These are phyloP conservation scores for Drosophila meridionalis DNA, from an alignment of 2,888 invertebrate genomes.

Conservation along the genomic window DNA sequence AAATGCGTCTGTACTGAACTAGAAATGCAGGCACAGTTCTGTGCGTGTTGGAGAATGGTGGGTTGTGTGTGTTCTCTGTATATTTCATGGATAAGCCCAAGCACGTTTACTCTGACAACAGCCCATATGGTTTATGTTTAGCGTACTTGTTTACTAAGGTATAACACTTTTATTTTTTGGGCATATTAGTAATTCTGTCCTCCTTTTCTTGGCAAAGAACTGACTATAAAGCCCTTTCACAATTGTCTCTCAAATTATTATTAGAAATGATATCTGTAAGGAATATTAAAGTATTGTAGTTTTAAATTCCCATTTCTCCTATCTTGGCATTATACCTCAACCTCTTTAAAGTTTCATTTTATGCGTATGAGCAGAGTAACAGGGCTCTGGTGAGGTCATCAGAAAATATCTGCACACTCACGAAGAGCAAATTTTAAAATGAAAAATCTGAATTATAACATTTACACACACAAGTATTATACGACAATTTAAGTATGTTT, in stretches of 20 bases:
- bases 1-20: slow-evolving; percentile 74
- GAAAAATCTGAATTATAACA: slow-evolving; percentile 17
- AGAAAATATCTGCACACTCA: slow-evolving; percentile 8
- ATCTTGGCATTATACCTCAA: background rate
- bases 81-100: slow-evolving; percentile 46
- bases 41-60: background rate
- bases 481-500: slow-evolving; percentile 35
- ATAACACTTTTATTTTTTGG: slow-evolving; percentile 16
- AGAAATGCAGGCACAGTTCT: slow-evolving; percentile 51
- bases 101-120: slow-evolving; percentile 62
- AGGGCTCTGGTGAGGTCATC: slow-evolving; percentile 12
- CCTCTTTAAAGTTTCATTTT: background rate
- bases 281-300: background rate
- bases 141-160: slow-evolving; percentile 13
- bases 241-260: background rate
- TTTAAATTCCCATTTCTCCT: no score
- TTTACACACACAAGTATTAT: background rate
- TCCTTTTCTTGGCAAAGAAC: background rate
- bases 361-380: slow-evolving; percentile 5
- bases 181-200: slow-evolving; percentile 24
- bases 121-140: slow-evolving; percentile 41
- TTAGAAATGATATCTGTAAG: background rate
- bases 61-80: slow-evolving; percentile 23
- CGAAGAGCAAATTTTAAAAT: slow-evolving; percentile 21
- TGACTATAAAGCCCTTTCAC: background rate